These are phyloP conservation scores for Amphiura filiformis DNA, from an alignment of 35 echinoderm and acorn worm genomes.

Conservation along the genomic window DNA sequence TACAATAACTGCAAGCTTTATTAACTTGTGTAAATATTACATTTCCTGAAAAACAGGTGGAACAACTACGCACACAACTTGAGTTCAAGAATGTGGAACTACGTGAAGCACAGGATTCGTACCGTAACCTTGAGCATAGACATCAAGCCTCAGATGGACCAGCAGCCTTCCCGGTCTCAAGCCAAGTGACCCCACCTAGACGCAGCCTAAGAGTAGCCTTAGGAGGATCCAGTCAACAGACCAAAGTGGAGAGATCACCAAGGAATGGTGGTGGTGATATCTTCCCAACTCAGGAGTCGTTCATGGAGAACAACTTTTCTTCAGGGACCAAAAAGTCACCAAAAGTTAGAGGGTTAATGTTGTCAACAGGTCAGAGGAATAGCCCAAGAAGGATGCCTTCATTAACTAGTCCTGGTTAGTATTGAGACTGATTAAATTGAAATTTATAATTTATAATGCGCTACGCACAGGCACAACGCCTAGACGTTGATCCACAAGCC, in stretches of 20 bases:
- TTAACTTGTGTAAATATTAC: no score
- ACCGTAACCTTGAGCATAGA: slow-evolving; percentile 34
- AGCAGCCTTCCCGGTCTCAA: neutral
- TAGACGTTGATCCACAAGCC: no score
- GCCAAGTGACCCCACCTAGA: slow-evolving; percentile 34
- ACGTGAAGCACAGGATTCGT: slow-evolving; percentile 63
- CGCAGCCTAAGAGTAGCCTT: slow-evolving; percentile 19
- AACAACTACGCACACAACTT: slow-evolving; percentile 80
- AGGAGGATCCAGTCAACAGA: neutral
- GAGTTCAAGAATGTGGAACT: slow-evolving; percentile 89
- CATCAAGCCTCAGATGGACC: neutral
- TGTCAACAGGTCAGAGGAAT: slow-evolving; percentile 20
- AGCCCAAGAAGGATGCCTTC: slow-evolving; percentile 14
- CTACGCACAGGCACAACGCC: no score
- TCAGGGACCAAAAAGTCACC: slow-evolving; percentile 18
- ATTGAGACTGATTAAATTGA: no score
- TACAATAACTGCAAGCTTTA: no score
- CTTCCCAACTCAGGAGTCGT: slow-evolving; percentile 73
- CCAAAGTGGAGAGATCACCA: neutral
- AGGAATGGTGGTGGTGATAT: slow-evolving; percentile 17
- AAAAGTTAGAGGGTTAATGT: slow-evolving; percentile 8
- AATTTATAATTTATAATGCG: no score
- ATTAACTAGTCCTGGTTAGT: slow-evolving; percentile 49
- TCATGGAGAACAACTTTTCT: slow-evolving; percentile 54
- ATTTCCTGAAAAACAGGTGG: slow-evolving; percentile 70